phyloP scores from a whole-genome alignment of 2,113 vertebrate genomes.

The Pavo muticus region DNA sequence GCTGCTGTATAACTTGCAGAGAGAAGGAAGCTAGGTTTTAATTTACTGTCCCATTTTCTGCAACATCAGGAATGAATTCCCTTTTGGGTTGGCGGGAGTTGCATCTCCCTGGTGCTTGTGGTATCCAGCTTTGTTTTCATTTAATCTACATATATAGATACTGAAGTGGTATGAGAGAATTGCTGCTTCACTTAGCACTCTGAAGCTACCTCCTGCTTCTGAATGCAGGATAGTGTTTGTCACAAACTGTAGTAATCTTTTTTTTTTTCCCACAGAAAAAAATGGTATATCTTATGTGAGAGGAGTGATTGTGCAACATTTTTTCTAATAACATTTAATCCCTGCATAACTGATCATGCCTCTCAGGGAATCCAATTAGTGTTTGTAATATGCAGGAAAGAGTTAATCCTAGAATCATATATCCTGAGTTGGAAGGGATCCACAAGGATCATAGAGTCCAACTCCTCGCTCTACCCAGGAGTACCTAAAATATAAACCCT shows the following conservation, averaged over 20 bases:
- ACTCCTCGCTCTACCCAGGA: too few relatives aligned
- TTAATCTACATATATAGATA: neutral
- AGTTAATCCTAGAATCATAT: neutral
- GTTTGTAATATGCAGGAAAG: neutral
- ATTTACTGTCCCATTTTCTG: neutral
- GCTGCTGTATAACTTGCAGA: accelerated
- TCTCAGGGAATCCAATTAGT: neutral
- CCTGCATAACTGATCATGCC: accelerated
- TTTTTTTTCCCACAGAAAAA: neutral
- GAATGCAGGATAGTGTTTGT: neutral
- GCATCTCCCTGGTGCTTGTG: neutral
- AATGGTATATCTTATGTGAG: accelerated
- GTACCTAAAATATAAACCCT: too few relatives aligned
- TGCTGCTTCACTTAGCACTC: neutral
- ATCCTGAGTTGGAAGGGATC: too few relatives aligned
- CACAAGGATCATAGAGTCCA: too few relatives aligned
- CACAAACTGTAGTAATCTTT: neutral
- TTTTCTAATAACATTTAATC: neutral
- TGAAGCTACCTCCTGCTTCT: neutral
- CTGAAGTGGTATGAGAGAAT: neutral
- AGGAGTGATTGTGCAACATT: accelerated
- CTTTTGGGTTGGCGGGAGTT: neutral
- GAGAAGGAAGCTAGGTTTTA: neutral
- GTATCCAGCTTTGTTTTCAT: neutral
- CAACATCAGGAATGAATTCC: accelerated